Conservation (phyloP, 2,888 invertebrate genomes). For the Fissipunctia ypsillon region DNA sequence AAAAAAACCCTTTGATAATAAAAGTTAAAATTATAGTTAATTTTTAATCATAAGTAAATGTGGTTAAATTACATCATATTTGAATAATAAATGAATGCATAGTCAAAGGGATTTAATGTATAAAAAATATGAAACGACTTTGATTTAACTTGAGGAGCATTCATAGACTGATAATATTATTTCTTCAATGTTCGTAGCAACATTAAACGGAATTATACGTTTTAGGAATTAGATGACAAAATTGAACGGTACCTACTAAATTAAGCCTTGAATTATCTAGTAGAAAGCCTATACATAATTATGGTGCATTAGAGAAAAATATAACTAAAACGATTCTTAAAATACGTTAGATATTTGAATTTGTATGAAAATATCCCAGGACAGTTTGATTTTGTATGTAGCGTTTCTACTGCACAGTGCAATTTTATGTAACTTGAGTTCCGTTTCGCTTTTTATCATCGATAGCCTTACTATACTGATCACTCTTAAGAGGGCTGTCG, state of each 20-base stretch:
- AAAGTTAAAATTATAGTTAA: slow-evolving; percentile 33
- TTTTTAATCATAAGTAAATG: slow-evolving; percentile 27
- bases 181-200: slow-evolving; percentile 53
- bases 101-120: slow-evolving; percentile 31
- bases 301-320: slow-evolving; percentile 81
- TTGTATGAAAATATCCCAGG: slow-evolving; percentile 69
- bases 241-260: slow-evolving; percentile 85
- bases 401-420: slow-evolving; percentile 60
- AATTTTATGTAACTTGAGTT: slow-evolving; percentile 54
- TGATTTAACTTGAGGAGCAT: slow-evolving; percentile 52
- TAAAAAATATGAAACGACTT: slow-evolving; percentile 32
- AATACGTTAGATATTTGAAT: slow-evolving; percentile 64
- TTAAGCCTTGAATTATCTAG: slow-evolving; percentile 81
- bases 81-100: slow-evolving; percentile 32
- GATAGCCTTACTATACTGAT: slow-evolving; percentile 55
- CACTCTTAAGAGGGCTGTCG: too few species aligned
- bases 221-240: slow-evolving; percentile 70
- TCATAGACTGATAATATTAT: slow-evolving; percentile 56
- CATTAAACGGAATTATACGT: slow-evolving; percentile 62
- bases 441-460: slow-evolving; percentile 44
- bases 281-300: slow-evolving; percentile 79
- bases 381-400: slow-evolving; percentile 66
- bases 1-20: slow-evolving; percentile 24
- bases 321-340: slow-evolving; percentile 61
- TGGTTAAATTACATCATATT: slow-evolving; percentile 45